These are phyloP conservation scores for Himalopsyche phryganea DNA, from an alignment of 1,140 invertebrate genomes.

Conservation along the genomic window DNA sequence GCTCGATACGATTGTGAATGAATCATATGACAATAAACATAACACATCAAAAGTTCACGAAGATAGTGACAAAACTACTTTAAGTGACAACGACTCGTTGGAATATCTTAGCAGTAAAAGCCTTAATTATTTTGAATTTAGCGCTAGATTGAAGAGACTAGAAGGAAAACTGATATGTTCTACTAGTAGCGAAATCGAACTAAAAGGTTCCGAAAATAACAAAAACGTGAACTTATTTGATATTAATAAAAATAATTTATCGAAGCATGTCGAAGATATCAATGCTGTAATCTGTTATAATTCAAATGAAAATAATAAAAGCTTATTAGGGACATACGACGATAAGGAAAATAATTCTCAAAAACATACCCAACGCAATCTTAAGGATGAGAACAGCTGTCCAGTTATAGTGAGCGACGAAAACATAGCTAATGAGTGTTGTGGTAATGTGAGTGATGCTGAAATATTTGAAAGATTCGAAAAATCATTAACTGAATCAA, in stretches of 20 bases:
- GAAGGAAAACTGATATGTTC: constrained; percentile 5
- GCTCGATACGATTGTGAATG: neutral
- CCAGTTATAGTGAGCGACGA: neutral
- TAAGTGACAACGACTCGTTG: neutral
- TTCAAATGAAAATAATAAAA: neutral
- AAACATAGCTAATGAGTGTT: neutral
- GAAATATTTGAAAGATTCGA: neutral
- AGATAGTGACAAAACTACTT: neutral
- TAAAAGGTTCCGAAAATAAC: neutral
- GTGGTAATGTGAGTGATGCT: neutral
- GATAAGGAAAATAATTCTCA: neutral
- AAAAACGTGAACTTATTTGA: neutral
- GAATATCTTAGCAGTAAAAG: constrained; percentile 12
- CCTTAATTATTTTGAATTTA: constrained; percentile 13
- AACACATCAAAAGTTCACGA: neutral
- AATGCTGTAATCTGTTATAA: neutral
- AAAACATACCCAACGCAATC: neutral
- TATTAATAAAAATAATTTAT: neutral
- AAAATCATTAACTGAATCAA: neutral
- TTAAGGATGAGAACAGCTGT: constrained; percentile 8
- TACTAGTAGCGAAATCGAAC: neutral
- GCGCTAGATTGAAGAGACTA: constrained; percentile 9
- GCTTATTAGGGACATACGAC: neutral
- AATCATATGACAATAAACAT: neutral
- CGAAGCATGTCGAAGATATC: neutral